These are phyloP conservation scores for Leucoma salicis DNA, from an alignment of 2,888 invertebrate genomes.

Conservation along the genomic window DNA sequence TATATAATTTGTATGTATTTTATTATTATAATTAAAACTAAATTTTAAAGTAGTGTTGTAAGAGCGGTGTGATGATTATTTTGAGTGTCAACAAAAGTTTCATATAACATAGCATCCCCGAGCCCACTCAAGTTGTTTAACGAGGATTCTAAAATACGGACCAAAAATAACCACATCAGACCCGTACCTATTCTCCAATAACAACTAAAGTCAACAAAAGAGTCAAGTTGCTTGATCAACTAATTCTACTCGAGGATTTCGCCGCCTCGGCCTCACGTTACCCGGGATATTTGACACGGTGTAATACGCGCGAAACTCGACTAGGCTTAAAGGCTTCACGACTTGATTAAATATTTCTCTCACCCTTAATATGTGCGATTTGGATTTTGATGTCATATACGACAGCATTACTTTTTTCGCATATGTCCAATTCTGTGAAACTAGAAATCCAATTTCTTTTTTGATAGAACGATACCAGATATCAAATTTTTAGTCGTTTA, in stretches of 20 bases:
- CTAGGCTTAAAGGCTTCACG: conserved; percentile 28
- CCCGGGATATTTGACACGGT: conserved; percentile 38
- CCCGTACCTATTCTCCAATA: neutral
- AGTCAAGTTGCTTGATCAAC: conserved; percentile 12
- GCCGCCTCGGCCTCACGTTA: conserved; percentile 33
- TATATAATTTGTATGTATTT: too few species aligned
- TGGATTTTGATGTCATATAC: conserved; percentile 12
- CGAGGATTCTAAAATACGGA: neutral
- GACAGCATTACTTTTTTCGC: neutral
- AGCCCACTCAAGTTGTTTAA: neutral
- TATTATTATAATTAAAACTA: too few species aligned
- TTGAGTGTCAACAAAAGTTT: too few species aligned
- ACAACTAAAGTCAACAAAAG: conserved; percentile 6
- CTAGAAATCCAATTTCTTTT: neutral
- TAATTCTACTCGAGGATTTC: conserved; percentile 11
- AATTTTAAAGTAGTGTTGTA: too few species aligned
- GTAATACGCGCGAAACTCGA: conserved; percentile 43
- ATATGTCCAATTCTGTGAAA: neutral
- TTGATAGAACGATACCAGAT: conserved; percentile 1
- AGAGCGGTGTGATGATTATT: too few species aligned
- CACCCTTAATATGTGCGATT: conserved; percentile 8
- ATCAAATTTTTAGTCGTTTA: conserved; percentile 5
- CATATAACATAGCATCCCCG: neutral
- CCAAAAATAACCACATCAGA: conserved; percentile 7
- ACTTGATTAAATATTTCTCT: conserved; percentile 41